Evolutionary conservation across 1,140 invertebrate species (phyloP).

Genomic region (Drosophila trapezifrons): DNA sequence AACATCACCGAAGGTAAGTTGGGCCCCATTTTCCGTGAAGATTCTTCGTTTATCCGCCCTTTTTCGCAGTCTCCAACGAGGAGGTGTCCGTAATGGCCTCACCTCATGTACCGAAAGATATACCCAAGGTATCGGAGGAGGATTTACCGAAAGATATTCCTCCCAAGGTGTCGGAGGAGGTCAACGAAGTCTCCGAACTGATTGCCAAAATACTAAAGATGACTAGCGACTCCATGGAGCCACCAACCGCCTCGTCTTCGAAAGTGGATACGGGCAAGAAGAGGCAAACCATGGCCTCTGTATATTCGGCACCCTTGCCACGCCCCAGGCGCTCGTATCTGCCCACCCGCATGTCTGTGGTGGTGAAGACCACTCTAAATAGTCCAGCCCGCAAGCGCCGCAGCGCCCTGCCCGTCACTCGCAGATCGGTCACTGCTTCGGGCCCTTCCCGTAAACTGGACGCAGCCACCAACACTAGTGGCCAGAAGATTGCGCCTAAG

Average conservation of each 20-base stretch:
- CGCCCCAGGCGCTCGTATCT: constrained; percentile 58
- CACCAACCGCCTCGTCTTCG: constrained; percentile 3
- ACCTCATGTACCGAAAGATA: constrained; percentile 2
- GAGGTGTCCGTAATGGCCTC: constrained; percentile 32
- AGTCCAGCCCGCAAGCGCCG: constrained; percentile 73
- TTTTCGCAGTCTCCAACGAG: constrained; percentile 59
- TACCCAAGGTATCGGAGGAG: constrained; percentile 17
- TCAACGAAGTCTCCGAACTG: constrained; percentile 62
- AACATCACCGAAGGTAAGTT: constrained; percentile 65
- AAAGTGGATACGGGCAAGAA: constrained; percentile 18
- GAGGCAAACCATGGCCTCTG: constrained; percentile 15
- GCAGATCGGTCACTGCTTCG: neutral
- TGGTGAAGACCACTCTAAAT: constrained; percentile 78
- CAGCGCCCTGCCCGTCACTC: constrained; percentile 50
- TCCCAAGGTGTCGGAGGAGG: constrained; percentile 28
- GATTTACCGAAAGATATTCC: constrained; percentile 3
- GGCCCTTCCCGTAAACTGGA: neutral
- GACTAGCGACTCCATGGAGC: constrained; percentile 28
- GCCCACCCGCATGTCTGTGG: constrained; percentile 75
- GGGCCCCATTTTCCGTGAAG: neutral
- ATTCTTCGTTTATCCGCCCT: neutral
- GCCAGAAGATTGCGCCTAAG: neutral
- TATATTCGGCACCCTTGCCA: constrained; percentile 16
- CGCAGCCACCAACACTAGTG: constrained; percentile 6
- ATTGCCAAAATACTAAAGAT: constrained; percentile 68